Conservation (phyloP, 2,888 invertebrate genomes). For the Scaptomyza reducta region DNA sequence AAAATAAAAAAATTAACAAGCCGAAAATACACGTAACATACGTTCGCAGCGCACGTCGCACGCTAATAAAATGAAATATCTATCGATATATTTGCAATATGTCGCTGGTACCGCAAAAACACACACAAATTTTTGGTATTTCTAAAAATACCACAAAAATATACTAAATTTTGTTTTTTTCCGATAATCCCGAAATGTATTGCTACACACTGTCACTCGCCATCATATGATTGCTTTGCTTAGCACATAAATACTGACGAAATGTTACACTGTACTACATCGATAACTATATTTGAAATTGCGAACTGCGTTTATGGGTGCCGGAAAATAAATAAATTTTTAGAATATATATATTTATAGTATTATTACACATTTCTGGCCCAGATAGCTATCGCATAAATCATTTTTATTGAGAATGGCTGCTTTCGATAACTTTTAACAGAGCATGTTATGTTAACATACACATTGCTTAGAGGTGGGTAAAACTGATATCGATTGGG, state of each 20-base stretch:
- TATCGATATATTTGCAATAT: conserved; percentile 44
- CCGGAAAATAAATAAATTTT: not conserved
- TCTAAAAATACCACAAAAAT: conserved; percentile 23
- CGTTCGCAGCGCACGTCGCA: conserved; percentile 59
- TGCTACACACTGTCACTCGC: no score
- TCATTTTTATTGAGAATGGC: not conserved
- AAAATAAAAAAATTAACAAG: conserved; percentile 59
- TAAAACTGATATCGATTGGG: conserved; percentile 24
- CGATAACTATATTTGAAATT: not conserved
- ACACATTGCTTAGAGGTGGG: conserved; percentile 22
- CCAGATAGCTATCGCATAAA: not conserved
- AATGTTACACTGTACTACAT: not conserved
- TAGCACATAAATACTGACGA: not conserved
- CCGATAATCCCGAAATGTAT: not conserved
- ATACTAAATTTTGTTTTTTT: conserved; percentile 16
- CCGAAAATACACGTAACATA: conserved; percentile 78
- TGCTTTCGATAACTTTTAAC: conserved; percentile 12
- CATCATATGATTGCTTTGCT: not conserved
- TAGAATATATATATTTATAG: no score
- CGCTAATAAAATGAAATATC: conserved; percentile 48
- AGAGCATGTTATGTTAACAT: conserved; percentile 14
- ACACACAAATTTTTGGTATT: conserved; percentile 39
- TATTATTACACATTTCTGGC: no score
- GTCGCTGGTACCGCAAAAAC: conserved; percentile 5
- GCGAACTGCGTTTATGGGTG: not conserved